A percentile compares a stretch with the other conserved stretches of the same genome.
Conservation (phyloP, 2,797 vertebrate species). For the Enteromius paludinosus region DNA sequence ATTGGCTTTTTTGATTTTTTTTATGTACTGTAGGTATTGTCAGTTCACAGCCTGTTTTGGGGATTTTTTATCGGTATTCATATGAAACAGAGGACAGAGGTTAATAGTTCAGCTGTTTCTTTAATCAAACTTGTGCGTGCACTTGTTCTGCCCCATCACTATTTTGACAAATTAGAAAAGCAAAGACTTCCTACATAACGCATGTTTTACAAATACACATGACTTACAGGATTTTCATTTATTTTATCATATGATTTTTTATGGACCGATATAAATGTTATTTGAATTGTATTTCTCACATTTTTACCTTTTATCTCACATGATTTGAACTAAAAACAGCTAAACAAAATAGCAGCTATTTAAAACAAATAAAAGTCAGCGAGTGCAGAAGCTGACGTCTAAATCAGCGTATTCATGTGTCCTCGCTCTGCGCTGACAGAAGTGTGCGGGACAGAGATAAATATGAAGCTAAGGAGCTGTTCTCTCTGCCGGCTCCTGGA, state of each 20-base stretch:
- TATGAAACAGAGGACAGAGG: slow-evolving; percentile 31
- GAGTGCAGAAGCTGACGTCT: slow-evolving; percentile 25
- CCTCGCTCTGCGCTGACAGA: slow-evolving; percentile 59
- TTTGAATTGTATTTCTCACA: background rate
- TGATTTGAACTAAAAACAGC: no score
- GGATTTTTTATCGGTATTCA: slow-evolving; percentile 38
- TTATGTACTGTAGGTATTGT: background rate
- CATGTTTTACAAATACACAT: background rate
- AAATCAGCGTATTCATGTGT: slow-evolving; percentile 61
- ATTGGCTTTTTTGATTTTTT: background rate
- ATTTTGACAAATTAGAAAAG: background rate
- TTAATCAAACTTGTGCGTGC: slow-evolving; percentile 34
- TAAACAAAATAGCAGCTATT: background rate
- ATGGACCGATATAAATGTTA: background rate
- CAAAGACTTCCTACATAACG: background rate
- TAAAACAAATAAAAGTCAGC: slow-evolving; percentile 21
- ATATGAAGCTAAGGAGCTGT: slow-evolving; percentile 32
- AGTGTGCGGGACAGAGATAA: slow-evolving; percentile 25
- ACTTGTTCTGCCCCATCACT: slow-evolving; percentile 16
- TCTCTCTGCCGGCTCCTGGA: slow-evolving; percentile 40
- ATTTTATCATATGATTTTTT: background rate
- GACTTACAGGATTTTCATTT: background rate
- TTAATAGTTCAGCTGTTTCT: slow-evolving; percentile 46
- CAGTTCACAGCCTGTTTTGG: slow-evolving; percentile 8
- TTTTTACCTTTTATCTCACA: no score